These are phyloP conservation scores for Liopterus haemorrhoidalis DNA, from an alignment of 2,888 invertebrate genomes.

Conservation along the genomic window DNA sequence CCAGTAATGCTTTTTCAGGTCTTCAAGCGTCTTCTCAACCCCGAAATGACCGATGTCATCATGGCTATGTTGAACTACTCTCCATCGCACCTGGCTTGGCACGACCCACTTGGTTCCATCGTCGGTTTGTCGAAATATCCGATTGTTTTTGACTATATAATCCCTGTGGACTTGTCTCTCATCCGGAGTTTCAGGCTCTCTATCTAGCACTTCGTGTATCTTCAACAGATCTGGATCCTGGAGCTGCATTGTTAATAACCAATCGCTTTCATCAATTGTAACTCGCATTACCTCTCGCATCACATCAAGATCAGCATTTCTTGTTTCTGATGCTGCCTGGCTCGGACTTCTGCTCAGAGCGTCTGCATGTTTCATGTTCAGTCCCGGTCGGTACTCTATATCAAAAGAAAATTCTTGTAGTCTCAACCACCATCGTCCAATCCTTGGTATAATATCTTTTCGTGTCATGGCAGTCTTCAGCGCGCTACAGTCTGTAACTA, in stretches of 20 bases:
- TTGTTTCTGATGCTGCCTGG: too few species aligned
- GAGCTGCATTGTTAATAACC: too few species aligned
- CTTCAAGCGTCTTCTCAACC: constrained; percentile 23
- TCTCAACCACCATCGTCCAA: constrained; percentile 25
- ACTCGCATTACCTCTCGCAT: too few species aligned
- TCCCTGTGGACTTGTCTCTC: too few species aligned
- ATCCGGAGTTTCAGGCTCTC: too few species aligned
- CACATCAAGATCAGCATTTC: too few species aligned
- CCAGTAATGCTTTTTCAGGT: constrained; percentile 23
- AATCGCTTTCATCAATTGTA: too few species aligned
- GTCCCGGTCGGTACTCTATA: constrained; percentile 24
- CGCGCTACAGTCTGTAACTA: constrained; percentile 26
- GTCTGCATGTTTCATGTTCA: constrained; percentile 38
- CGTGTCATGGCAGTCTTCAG: constrained; percentile 25
- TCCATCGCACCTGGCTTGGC: constrained; percentile 19
- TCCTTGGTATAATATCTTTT: too few species aligned
- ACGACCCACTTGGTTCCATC: constrained; percentile 19
- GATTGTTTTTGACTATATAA: too few species aligned
- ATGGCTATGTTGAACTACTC: constrained; percentile 24
- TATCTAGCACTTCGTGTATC: too few species aligned
- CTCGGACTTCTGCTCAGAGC: too few species aligned
- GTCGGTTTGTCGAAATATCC: background rate
- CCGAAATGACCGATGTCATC: constrained; percentile 27
- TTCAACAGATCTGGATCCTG: too few species aligned
- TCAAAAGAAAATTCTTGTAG: constrained; percentile 26